Base-by-base conservation (phyloP, 2,888 invertebrate genomes). In the Andrena dorsata region DNA sequence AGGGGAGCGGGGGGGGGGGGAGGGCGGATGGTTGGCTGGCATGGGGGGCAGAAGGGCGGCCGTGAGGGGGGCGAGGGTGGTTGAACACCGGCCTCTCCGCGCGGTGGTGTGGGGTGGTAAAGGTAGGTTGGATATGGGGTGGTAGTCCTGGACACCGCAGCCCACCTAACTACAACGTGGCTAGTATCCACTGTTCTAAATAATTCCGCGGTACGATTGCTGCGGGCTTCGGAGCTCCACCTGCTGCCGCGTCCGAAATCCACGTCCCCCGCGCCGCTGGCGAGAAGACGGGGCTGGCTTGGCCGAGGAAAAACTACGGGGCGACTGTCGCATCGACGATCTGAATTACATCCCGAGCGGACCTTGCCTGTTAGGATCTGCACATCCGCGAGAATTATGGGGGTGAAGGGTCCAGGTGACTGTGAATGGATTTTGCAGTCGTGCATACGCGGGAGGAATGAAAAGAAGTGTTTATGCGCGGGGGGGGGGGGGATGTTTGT, bases 181-280 rank as follows among this genome's bases (percentile, higher is more conserved):
- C 92, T 89, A 91, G 86, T 90, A 92, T 92, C 90, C 91, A 91
- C 92, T 91, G 91, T 91, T 93, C 93, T 93, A 93, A 93, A 93
- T 93, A 93, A 93, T 93, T 93, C 93, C 89, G 89, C 90, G 91
- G 91, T 91, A 91, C 92, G 91, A 93, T 93, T 93, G 93, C 92
- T 91, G 92, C 90, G 92, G 92, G 91, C 92, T 92, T 91, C 88
- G 87, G 86, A 68, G 85, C 83, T 89, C 85, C 85, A 86, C 89
- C 85, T 83, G 85, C 83, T 78, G 84, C 84, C 80, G 85, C 86
- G 85, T 89, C 83, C 89, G 69, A 88, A 88, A 89, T 88, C 85
- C 86, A 84, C 84, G 61, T 86, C 65, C 66, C 56, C 74, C 69
- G 32, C 35, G 26, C 20, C 41, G 63, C 20, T 28, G 69, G 58